phyloP scores from a whole-genome alignment of 2,113 vertebrate species.

The Poecile atricapillus region DNA sequence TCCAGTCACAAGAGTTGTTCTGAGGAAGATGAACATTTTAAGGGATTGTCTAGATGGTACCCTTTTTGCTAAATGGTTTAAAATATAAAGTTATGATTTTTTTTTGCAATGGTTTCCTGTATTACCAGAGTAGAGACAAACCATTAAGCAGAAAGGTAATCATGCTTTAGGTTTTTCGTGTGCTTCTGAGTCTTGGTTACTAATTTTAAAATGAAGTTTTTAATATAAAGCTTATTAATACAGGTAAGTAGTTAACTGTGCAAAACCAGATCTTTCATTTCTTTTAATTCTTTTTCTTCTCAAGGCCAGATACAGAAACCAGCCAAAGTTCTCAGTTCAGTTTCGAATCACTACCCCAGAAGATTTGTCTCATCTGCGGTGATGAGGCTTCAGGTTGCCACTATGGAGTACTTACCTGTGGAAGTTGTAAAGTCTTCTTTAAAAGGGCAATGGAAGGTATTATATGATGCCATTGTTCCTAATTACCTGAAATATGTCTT shows the following conservation, averaged over 20 bases:
- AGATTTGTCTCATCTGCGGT: conserved; percentile 91
- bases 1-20: neutral
- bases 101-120: neutral
- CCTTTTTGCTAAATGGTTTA: neutral
- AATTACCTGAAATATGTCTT: neutral
- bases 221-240: neutral
- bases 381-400: conserved; percentile 98
- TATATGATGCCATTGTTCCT: conserved; percentile 4
- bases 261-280: neutral
- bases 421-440: conserved; percentile 99
- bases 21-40: neutral
- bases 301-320: conserved; percentile 73
- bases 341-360: conserved; percentile 86
- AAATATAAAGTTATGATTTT: neutral
- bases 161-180: neutral
- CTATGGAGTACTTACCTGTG: conserved; percentile 95
- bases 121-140: neutral
- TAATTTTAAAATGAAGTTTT: neutral
- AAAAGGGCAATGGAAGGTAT: conserved; percentile 98
- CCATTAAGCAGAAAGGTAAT: neutral
- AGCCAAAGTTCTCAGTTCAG: conserved; percentile 73
- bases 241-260: neutral
- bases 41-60: neutral
- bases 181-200: neutral
- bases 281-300: conserved; percentile 39